A percentile compares a stretch with the other conserved stretches of the same genome.
These are phyloP conservation scores for mouse (Mus musculus) DNA, from an alignment of 2,113 vertebrate species.

Conservation along the genomic window GRCm39 chrX:102540001-102540500, in stretches of 20 bases:
- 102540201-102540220: neutral
- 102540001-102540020: neutral
- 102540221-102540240: neutral
- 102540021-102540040: neutral
- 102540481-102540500: neutral
- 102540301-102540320: no score
- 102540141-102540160: neutral
- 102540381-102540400: neutral
- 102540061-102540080: neutral
- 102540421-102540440: neutral
- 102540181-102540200: neutral
- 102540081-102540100: neutral
- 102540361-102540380: neutral
- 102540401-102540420: neutral
- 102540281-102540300: neutral
- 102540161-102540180: neutral
- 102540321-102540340: neutral
- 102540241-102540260: neutral
- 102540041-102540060: neutral
- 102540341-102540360: neutral
- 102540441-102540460: neutral
- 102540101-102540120: neutral
- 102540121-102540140: neutral
- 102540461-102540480: neutral
- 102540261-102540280: neutral